Evolutionary conservation across 2,797 vertebrate genomes (phyloP).

Genomic region (Aeoliscus strigatus): DNA sequence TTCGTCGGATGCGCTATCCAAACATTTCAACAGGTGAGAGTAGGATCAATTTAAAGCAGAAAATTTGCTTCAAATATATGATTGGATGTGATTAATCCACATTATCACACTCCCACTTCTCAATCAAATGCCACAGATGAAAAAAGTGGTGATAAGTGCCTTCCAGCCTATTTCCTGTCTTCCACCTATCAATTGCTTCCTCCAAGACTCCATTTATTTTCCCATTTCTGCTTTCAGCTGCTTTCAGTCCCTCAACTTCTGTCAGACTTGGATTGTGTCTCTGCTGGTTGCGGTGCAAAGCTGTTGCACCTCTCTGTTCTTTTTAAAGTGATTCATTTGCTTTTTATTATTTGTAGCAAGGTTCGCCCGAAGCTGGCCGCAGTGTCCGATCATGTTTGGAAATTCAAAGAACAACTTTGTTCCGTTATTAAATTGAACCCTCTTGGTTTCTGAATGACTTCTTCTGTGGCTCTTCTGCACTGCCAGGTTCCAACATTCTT

Average conservation of each 20-base stretch:
- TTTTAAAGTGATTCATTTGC: constrained; percentile 64
- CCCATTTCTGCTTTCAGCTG: constrained; percentile 39
- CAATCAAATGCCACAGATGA: constrained; percentile 73
- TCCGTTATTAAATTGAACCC: constrained; percentile 62
- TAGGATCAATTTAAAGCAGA: constrained; percentile 60
- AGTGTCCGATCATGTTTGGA: constrained; percentile 57
- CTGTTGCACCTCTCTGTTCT: constrained; percentile 11
- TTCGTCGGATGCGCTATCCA: no score
- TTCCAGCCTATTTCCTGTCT: constrained; percentile 71
- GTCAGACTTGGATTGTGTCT: no score
- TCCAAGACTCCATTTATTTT: constrained; percentile 69
- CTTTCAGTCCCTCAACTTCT: no score
- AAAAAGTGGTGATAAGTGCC: constrained; percentile 69
- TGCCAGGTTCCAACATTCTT: no score
- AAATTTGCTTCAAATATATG: constrained; percentile 54
- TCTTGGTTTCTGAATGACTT: no score
- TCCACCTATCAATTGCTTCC: constrained; percentile 68
- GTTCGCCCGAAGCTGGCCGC: constrained; percentile 50
- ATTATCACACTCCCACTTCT: constrained; percentile 58
- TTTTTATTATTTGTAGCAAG: constrained; percentile 66
- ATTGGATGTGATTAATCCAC: constrained; percentile 65
- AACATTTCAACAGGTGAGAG: no score
- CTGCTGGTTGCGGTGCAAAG: no score
- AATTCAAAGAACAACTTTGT: constrained; percentile 70
- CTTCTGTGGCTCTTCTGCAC: no score